Evolutionary conservation across 2,113 vertebrate species (phyloP), one percentile per base, ranked within the genome.

Genomic region (Laterallus jamaicensis): DNA sequence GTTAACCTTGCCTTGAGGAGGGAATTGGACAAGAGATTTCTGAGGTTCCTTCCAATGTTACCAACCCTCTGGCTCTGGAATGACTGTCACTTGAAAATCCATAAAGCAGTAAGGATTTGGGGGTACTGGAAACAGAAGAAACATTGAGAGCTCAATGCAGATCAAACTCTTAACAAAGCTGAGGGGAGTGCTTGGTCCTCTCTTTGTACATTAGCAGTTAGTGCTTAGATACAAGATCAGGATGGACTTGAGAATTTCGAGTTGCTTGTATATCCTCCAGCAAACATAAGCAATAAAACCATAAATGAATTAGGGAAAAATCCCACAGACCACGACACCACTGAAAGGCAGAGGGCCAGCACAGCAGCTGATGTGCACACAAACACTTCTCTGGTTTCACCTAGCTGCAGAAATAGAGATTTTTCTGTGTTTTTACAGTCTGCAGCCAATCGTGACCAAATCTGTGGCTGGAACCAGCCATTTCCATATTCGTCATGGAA

Each of bases 401-500:
- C 56, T 70, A 62, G 32, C 47, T 77, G 40, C 37, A 86, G 70
- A 92, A 95, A 83, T 50, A 47, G 66, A 71, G 7, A 9, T 32
- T 69, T 93, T 60, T 85, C 2, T 60, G 35, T 35, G 16, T 66
- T 93, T 91, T 94, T 82, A 28, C 32, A 82, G 47, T 42, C 67
- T 91, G 62, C 67, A 88, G 70, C 67, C 31, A 91, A 13, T 88
- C 55, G 40, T 56, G 59, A 59, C 76, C 55, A 93, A 77, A 90
- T 86, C 15, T 83, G 55, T 90, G 78, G 67, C 81, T 91, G 58
- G 58, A 94, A 85, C 77, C 74, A 90, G 55, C 44, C 67, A 62
- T 77, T 93, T 95, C 68, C 5, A 3, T 90, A 59, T 95, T 96
- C 3, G 40, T 86, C 85, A 94, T 94, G 75, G 90, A 92, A 92